Base-by-base conservation (phyloP, 53 echinoderm and acorn worm species). In the Astropecten irregularis region DNA sequence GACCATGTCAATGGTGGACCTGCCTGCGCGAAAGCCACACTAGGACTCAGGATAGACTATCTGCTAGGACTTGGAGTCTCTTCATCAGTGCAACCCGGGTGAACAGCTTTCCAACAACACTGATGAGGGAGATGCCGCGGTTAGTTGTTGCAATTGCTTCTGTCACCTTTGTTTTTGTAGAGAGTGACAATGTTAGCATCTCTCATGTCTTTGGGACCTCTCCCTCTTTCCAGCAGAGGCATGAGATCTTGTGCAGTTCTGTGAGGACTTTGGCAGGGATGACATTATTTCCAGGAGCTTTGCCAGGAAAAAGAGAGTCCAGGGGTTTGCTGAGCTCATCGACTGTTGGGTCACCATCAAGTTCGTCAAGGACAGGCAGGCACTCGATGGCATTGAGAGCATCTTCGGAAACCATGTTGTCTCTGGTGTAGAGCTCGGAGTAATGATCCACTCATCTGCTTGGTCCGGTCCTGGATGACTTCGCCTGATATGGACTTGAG, bases 21-120 rank as follows among this genome's bases (percentile, higher is more conserved):
- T 77, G 20, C 38, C 40, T 3, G 88, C 62, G 5, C 91, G 26
- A 35, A 87, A 91, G n/a, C n/a, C n/a, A 40, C 91, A 88, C 71
- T 88, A 82, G 16, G 77, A 48, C 30, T 86, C 86, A 11, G 76
- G 86, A 22, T 86, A 82, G 7, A 82, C 37, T 0, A 0, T 82
- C 73, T 9, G 91, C 86, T 5, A 91, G 52, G 4, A n/a, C 21
- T 38, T 82, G 86, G 2, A 90, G 81, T 2, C 81, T 1, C 1
- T 0, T n/a, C n/a, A n/a, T 8, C 0, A 84, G 84, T 0, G 60
- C 47, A 9, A 89, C 84, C 0, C 76, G 60, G 1, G 89, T 77
- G 38, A 73, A 89, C 1, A 79, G 14, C 35, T n/a, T n/a, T n/a
- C n/a, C n/a, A n/a, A n/a, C n/a, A n/a, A n/a, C n/a, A n/a, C n/a